Base-by-base conservation (phyloP, 2,888 invertebrate genomes). In the Tanytarsus gracilentus region DNA sequence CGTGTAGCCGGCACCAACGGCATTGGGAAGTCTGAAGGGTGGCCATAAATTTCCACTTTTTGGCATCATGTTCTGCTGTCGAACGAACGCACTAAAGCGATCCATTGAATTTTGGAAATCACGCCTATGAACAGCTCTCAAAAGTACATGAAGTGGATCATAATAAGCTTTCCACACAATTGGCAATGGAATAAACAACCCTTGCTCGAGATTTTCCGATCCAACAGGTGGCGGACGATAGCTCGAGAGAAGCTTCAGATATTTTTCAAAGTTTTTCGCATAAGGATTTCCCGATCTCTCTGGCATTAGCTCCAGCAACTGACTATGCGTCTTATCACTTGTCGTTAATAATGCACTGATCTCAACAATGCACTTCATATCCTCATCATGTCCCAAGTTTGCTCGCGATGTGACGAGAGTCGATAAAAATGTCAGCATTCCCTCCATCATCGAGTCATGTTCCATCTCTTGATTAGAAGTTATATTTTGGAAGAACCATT, bases 51-150 rank as follows among this genome's bases (percentile, higher is more conserved):
- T 78, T 2, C 77, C 77, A 62, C 76, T 76, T 33, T 75, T 74
- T 48, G 78, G 77, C 68, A 80, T 77, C 68, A 81, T 80, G 2
- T 81, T 79, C 51, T 78, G 76, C 64, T 80, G 79, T 62, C 79
- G 78, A 0, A 82, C 79, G 68, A 86, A 90, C 65, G 89, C 84
- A 0, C 88, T 86, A 70, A 88, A 97, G 67, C 96, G 79, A 74
- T 98, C 96, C 84, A 96, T 85, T 11, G 95, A 90, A 8, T 87
- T 85, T 73, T 97, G 96, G 73, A 93, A 95, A 72, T 98, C 95
- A 63, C 90, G 79, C 53, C 93, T 76, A 73, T 96, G 94, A 5
- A 96, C 91, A 23, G 94, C 92, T 65, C 97, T 79, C 1, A 96
- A 75, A 61, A 94, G 75, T 25, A 95, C 92, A 73, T 96, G 94